phyloP scores from a whole-genome alignment of 2,113 vertebrate genomes.

The Myrmecophaga tridactyla region DNA sequence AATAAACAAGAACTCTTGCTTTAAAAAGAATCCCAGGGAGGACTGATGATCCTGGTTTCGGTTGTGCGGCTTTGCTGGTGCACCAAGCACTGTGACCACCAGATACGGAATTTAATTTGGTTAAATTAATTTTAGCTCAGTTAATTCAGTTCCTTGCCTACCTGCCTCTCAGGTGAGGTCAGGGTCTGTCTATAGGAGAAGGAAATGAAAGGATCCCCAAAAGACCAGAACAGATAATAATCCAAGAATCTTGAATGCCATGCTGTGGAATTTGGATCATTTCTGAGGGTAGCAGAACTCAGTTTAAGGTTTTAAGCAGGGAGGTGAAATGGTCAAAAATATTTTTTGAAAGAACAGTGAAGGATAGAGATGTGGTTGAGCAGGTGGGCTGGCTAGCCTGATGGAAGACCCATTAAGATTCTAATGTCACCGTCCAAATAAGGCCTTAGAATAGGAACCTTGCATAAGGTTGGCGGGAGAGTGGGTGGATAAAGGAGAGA shows the following conservation, averaged over 20 bases:
- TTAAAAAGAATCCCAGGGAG: background rate
- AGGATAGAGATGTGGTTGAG: background rate
- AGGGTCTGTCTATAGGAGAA: background rate
- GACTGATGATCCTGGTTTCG: background rate
- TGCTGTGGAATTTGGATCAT: background rate
- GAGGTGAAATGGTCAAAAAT: background rate
- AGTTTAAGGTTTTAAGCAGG: background rate
- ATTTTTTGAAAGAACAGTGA: background rate
- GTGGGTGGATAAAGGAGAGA: background rate
- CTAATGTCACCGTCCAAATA: background rate
- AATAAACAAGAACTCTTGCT: background rate
- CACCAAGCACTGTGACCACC: background rate
- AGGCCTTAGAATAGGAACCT: background rate
- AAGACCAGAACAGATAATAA: background rate
- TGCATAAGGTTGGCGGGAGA: background rate
- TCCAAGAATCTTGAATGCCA: background rate
- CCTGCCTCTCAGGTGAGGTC: background rate
- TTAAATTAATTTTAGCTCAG: too few relatives aligned
- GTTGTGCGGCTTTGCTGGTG: background rate
- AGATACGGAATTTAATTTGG: too few relatives aligned
- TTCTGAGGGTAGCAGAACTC: background rate
- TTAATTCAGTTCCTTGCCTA: background rate
- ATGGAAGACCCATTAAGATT: background rate
- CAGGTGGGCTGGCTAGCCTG: too few relatives aligned
- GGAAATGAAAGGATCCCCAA: background rate